phyloP scores from a whole-genome alignment of 2,888 invertebrate species.

The Microplitis manilae region DNA sequence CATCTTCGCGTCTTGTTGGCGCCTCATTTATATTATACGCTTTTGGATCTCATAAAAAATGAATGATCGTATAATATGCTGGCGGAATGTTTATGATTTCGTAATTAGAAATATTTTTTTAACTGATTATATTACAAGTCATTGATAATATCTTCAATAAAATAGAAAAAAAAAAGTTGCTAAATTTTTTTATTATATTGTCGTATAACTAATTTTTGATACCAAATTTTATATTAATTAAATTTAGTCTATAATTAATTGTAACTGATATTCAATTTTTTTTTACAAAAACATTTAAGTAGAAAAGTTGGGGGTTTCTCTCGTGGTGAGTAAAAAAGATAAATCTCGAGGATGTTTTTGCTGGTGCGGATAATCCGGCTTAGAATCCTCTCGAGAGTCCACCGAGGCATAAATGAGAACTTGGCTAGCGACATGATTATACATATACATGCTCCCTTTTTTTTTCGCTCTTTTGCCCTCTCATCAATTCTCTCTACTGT shows the following conservation, averaged over 20 bases:
- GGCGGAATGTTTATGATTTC: constrained; percentile 39
- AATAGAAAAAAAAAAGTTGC: constrained; percentile 8
- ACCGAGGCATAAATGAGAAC: constrained; percentile 57
- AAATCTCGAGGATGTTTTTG: constrained; percentile 41
- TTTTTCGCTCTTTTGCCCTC: constrained; percentile 35
- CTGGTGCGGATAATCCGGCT: constrained; percentile 68
- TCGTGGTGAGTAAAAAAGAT: constrained; percentile 3
- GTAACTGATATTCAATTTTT: no score
- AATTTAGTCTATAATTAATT: no score
- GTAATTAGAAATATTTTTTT: constrained; percentile 38
- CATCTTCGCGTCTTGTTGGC: constrained; percentile 43
- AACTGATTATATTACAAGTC: constrained; percentile 18
- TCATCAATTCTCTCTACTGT: constrained; percentile 34
- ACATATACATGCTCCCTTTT: constrained; percentile 48
- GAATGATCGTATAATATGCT: constrained; percentile 39
- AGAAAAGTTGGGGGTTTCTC: not conserved
- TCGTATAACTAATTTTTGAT: not conserved
- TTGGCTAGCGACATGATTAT: constrained; percentile 49
- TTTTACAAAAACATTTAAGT: no score
- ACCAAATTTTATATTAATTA: no score
- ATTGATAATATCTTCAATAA: constrained; percentile 21
- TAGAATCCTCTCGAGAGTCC: constrained; percentile 59
- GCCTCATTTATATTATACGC: constrained; percentile 41
- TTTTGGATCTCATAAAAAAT: constrained; percentile 39
- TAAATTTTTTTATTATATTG: not conserved